Conservation (phyloP, 2,797 vertebrate genomes). For the Hyperoplus lanceolatus region DNA sequence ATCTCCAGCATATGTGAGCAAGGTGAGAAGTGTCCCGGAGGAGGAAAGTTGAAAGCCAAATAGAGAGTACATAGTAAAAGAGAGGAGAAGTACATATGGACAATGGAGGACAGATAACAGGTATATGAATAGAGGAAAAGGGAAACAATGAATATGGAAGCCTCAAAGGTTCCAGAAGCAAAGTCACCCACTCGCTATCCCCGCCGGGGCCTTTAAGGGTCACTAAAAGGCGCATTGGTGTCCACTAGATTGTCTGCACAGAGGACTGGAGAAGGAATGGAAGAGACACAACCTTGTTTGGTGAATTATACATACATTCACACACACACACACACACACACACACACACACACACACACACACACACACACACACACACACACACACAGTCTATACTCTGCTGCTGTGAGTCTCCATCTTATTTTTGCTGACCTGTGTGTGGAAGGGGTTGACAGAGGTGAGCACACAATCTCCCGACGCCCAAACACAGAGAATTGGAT, state of each 20-base stretch:
- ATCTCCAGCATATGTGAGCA: slow-evolving; percentile 37
- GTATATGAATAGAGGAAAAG: slow-evolving; percentile 46
- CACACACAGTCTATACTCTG: slow-evolving; percentile 39
- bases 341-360: slow-evolving; percentile 29
- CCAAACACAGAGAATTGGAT: slow-evolving; percentile 89
- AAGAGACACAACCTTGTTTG: slow-evolving; percentile 62
- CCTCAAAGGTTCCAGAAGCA: slow-evolving; percentile 68
- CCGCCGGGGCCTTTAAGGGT: slow-evolving; percentile 67
- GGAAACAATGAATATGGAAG: slow-evolving; percentile 71
- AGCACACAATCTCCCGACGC: slow-evolving; percentile 81
- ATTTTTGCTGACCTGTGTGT: slow-evolving; percentile 83
- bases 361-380: slow-evolving; percentile 24
- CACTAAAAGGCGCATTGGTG: slow-evolving; percentile 61
- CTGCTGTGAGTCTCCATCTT: slow-evolving; percentile 76
- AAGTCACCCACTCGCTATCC: slow-evolving; percentile 71
- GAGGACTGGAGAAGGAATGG: slow-evolving; percentile 65
- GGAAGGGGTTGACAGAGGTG: slow-evolving; percentile 85
- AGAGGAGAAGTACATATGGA: slow-evolving; percentile 42
- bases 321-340: slow-evolving; percentile 26
- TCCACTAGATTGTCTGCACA: slow-evolving; percentile 56
- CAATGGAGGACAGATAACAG: slow-evolving; percentile 67
- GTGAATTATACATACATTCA: slow-evolving; percentile 71
- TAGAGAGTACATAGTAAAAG: slow-evolving; percentile 28
- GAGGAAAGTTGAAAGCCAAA: slow-evolving; percentile 68
- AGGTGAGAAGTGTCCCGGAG: slow-evolving; percentile 66